Conservation (phyloP, 1,140 invertebrate species). For the Zaprionus nigranus region DNA sequence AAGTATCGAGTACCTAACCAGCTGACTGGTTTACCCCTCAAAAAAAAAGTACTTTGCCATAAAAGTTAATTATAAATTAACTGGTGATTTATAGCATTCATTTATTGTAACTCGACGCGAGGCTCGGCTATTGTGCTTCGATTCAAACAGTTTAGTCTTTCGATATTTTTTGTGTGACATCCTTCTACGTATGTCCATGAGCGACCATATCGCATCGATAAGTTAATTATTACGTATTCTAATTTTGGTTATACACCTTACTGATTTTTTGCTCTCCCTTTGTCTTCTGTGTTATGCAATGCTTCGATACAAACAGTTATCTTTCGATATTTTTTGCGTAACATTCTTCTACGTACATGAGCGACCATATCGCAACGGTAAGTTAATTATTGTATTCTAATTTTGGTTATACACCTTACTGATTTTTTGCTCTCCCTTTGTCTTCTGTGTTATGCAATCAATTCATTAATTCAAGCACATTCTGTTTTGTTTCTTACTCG, state of each 20-base stretch:
- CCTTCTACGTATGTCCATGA: conserved; percentile 7
- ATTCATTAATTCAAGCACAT: conserved; percentile 27
- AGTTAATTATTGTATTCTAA: conserved; percentile 30
- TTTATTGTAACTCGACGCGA: neutral
- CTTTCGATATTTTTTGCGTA: neutral
- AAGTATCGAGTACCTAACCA: neutral
- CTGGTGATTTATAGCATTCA: conserved; percentile 22
- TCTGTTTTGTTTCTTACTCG: conserved; percentile 20
- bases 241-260: conserved; percentile 7
- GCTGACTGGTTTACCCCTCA: conserved; percentile 27
- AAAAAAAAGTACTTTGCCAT: conserved; percentile 12
- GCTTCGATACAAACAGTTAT: neutral
- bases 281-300: conserved; percentile 33
- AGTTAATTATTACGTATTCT: conserved; percentile 30
- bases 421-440: neutral
- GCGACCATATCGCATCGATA: conserved; percentile 9
- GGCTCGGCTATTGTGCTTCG: neutral
- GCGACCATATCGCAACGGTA: conserved; percentile 5
- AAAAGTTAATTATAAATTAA: conserved; percentile 26
- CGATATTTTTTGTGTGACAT: conserved; percentile 1
- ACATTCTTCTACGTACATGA: conserved; percentile 21
- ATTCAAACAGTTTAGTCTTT: neutral
- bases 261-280: neutral
- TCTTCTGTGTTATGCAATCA: conserved; percentile 38
- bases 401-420: conserved; percentile 2